Percentiles rank a stretch among this genome's conserved stretches.
Evolutionary conservation across 30 jellyfish, hydroid and myxozoan species (phyloP).

Genomic region (Rhopilema esculentum): DNA sequence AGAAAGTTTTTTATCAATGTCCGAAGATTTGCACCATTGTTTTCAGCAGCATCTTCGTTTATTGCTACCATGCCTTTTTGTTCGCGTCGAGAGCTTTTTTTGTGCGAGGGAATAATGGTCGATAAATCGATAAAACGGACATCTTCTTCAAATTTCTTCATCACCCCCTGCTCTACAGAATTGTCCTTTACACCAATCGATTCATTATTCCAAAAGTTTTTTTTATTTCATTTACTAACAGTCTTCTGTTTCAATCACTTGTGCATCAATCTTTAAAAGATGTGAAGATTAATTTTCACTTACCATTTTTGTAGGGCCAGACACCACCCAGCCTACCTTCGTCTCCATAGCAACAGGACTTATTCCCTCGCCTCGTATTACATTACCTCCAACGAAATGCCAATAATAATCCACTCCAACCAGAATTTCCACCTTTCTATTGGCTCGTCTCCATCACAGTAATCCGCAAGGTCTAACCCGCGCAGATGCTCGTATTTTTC

Average conservation of each 20-base stretch:
- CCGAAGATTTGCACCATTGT: too few species aligned
- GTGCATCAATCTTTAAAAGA: conserved; percentile 8
- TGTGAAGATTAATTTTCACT: conserved; percentile 2
- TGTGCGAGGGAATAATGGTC: conserved; percentile 27
- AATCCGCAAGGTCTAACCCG: conserved; percentile 37
- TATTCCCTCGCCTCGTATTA: not conserved
- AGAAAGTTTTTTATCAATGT: too few species aligned
- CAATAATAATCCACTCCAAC: not conserved
- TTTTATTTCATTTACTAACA: not conserved
- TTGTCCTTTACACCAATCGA: conserved; percentile 23
- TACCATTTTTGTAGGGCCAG: conserved; percentile 20
- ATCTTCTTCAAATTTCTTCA: conserved; percentile 35
- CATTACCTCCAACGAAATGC: not conserved
- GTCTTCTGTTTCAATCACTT: not conserved
- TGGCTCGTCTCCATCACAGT: conserved; percentile 3
- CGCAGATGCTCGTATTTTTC: conserved; percentile 25
- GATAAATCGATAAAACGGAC: conserved; percentile 8
- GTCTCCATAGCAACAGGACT: conserved; percentile 15
- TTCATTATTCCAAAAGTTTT: conserved; percentile 29
- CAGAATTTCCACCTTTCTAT: not conserved
- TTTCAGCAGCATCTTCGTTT: not conserved
- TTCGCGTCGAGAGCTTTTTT: not conserved
- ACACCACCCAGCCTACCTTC: conserved; percentile 31
- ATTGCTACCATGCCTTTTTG: not conserved
- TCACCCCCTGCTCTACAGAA: not conserved